Percentiles rank a stretch among this genome's conserved stretches.
Evolutionary conservation across 2,113 vertebrate genomes (phyloP).

Genomic region (Lepisosteus osseus): DNA sequence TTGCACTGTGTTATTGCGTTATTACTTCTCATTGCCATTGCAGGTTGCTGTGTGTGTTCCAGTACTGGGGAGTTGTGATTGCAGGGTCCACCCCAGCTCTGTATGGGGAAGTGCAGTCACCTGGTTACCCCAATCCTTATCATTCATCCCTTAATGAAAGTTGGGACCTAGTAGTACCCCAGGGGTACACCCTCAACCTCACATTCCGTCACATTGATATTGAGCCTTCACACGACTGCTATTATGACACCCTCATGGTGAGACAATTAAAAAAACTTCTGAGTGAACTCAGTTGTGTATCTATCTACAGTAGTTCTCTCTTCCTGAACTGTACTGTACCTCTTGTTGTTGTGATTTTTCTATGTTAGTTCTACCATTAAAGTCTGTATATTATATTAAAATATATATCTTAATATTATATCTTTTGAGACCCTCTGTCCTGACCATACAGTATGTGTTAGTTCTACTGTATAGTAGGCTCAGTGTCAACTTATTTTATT

Average conservation of each 20-base stretch:
- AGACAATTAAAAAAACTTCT: slow-evolving; percentile 5
- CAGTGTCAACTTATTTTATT: no score
- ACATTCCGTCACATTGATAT: slow-evolving; percentile 82
- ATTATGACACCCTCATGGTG: slow-evolving; percentile 86
- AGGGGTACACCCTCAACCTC: slow-evolving; percentile 77
- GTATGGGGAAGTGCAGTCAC: slow-evolving; percentile 75
- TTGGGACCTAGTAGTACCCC: slow-evolving; percentile 74
- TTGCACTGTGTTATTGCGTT: no score
- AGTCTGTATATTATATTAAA: no score
- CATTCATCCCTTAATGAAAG: slow-evolving; percentile 58
- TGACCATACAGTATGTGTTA: no score
- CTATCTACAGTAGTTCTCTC: no score
- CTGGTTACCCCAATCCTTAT: slow-evolving; percentile 79
- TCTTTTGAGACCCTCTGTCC: no score
- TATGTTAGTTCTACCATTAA: no score
- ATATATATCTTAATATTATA: no score
- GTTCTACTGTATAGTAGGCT: no score
- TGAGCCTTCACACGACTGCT: slow-evolving; percentile 76
- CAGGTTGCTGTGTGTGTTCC: slow-evolving; percentile 53
- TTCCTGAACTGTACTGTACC: no score
- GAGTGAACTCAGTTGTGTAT: no score
- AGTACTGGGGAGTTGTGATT: slow-evolving; percentile 18
- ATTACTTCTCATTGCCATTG: neutral
- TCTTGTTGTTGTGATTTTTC: no score
- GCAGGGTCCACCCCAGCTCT: slow-evolving; percentile 23